Conservation (phyloP, 2,113 vertebrate species). For the Xyliphius kryptos region DNA sequence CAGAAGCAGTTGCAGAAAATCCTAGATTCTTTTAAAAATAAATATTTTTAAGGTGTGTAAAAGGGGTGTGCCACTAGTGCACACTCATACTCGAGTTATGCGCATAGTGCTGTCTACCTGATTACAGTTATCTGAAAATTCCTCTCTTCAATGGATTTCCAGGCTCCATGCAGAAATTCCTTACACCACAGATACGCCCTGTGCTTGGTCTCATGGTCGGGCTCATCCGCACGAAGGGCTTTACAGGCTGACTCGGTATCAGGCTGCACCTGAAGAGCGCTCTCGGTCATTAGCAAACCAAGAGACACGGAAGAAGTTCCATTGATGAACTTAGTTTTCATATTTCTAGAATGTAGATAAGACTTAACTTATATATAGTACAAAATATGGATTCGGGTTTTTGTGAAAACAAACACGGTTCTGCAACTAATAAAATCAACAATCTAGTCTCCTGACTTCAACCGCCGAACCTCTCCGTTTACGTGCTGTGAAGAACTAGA, state of each 20-base stretch:
- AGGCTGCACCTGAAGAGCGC: constrained; percentile 61
- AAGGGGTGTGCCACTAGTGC: background rate
- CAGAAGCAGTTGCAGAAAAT: too few relatives aligned
- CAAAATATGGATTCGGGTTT: too few relatives aligned
- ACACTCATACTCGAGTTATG: background rate
- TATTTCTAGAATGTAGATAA: too few relatives aligned
- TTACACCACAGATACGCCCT: constrained; percentile 83
- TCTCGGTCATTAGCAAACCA: constrained; percentile 63
- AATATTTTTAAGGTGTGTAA: too few relatives aligned
- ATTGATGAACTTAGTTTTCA: constrained; percentile 73
- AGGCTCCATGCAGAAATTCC: constrained; percentile 87
- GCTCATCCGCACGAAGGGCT: constrained; percentile 58
- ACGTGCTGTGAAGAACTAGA: too few relatives aligned
- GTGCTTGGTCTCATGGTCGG: constrained; percentile 72
- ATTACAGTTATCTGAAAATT: constrained; percentile 80
- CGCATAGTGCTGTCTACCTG: constrained; percentile 58
- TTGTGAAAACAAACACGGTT: too few relatives aligned
- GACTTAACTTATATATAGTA: too few relatives aligned
- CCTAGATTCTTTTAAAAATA: too few relatives aligned
- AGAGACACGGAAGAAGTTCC: constrained; percentile 65
- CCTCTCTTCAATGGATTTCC: constrained; percentile 77
- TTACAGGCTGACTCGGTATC: constrained; percentile 52
- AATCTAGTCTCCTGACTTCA: too few relatives aligned
- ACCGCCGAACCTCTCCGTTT: too few relatives aligned
- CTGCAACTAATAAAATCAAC: too few relatives aligned